Evolutionary conservation across 2,797 vertebrate genomes (phyloP).

Genomic region (Catharus ustulatus): DNA sequence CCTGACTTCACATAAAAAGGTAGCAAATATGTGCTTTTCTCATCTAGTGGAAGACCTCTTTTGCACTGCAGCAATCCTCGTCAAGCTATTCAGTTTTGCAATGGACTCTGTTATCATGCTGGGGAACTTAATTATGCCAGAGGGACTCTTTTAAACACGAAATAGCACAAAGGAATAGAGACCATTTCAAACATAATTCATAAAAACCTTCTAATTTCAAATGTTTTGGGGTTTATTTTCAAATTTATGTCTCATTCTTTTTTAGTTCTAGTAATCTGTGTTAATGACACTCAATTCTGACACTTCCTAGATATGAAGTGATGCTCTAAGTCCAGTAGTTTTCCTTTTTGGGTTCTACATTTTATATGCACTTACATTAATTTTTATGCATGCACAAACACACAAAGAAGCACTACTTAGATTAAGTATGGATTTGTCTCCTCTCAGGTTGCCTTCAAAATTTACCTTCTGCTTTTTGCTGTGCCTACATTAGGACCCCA

Average conservation of each 20-base stretch:
- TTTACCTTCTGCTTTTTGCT: not conserved
- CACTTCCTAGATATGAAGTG: not conserved
- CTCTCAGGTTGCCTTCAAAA: not conserved
- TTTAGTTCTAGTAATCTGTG: not conserved
- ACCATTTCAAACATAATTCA: not conserved
- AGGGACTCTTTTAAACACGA: not conserved
- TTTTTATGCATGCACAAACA: not conserved
- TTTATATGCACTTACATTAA: not conserved
- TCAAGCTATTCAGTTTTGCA: not conserved
- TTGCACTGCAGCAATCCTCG: not conserved
- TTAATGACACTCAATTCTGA: not conserved
- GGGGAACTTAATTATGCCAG: not conserved
- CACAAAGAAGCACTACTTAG: not conserved
- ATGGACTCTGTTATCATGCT: not conserved
- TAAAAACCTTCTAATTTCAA: not conserved
- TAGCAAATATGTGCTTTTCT: not conserved
- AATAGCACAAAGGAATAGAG: not conserved
- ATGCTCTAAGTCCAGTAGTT: not conserved
- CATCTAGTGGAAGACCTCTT: not conserved
- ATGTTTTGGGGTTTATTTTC: not conserved
- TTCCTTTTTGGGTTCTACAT: not conserved
- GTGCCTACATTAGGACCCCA: not conserved
- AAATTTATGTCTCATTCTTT: not conserved
- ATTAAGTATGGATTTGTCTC: not conserved
- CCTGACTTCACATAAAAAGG: not conserved